These are phyloP conservation scores for Pachycephus smyrnensis DNA, from an alignment of 2,888 invertebrate genomes.

Conservation along the genomic window DNA sequence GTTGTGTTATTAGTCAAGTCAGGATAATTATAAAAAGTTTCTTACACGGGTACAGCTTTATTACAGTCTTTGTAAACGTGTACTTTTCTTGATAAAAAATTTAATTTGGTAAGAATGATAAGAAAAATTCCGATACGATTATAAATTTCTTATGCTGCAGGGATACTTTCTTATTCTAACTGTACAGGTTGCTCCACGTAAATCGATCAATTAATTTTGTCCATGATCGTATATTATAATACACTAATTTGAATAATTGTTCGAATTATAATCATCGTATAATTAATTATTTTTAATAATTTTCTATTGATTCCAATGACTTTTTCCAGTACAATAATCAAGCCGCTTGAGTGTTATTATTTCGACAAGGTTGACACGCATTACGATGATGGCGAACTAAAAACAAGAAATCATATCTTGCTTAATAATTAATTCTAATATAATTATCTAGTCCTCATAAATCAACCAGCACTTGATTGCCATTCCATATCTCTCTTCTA, in stretches of 20 bases:
- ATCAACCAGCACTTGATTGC: neutral
- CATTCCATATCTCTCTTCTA: neutral
- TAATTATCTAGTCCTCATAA: neutral
- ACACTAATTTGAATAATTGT: no score
- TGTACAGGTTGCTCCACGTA: neutral
- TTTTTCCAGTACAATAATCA: neutral
- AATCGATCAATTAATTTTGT: neutral
- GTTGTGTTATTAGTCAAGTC: neutral
- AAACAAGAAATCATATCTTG: neutral
- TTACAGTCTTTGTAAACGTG: neutral
- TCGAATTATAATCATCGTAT: no score
- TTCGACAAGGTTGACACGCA: neutral
- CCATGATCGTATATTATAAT: no score
- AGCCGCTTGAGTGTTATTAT: neutral
- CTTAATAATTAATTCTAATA: neutral
- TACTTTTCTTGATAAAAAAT: neutral
- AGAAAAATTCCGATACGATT: neutral
- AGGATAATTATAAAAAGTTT: neutral
- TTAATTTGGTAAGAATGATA: neutral
- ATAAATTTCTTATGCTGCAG: neutral
- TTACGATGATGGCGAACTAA: neutral
- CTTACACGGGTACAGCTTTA: neutral
- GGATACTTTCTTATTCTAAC: neutral
- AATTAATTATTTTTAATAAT: neutral
- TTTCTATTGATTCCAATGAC: neutral